Base-by-base conservation (phyloP, 2,888 invertebrate species). In the Camptogramma bilineatum region DNA sequence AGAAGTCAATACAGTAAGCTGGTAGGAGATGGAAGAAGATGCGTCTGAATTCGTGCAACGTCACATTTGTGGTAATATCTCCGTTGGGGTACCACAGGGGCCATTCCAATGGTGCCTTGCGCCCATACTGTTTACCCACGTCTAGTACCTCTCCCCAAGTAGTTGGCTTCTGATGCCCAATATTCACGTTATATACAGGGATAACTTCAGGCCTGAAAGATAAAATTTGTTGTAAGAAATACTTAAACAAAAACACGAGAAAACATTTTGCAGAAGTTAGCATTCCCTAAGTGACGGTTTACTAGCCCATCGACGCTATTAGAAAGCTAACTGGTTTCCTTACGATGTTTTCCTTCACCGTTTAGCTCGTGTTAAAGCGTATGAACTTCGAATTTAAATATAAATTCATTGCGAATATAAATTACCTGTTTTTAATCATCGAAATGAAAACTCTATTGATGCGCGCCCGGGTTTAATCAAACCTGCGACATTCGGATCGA, bases 151-250 rank as follows among this genome's bases (percentile, higher is more conserved):
- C 96, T 2, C 96, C 96, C 98, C 99, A 99, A 0, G 96, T 96
- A 34, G 98, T 94, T 2, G 96, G 96, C 74, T 97, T 94, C 46
- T 96, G 94, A 51, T 96, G 95, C 10, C 98, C 97, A 62, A 97
- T 96, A 44, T 98, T 98, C 72, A 98, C 94, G 83, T 99, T 99
- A 90, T 97, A 98, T 4, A 99, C 97, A 0, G 97, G 96, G 50
- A 97, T 94, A 51, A 92, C 91, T 59, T 93, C 89, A 0, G 94
- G 47, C 21, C 66, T 66, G 16, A 44, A 44, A 44, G 4, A 16
- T 16, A 1, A 1, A 7, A 3, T 28, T 28, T 39, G 13, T 9
- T 13, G 48, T 50, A 18, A 16, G 34, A 90, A 63, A 7, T 53
- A 13, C 42, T 50, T 8, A 46, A n/a, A 10, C 4, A 46, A n/a